Percentiles rank a stretch among this genome's conserved stretches.
Conservation (phyloP, 2,113 vertebrate genomes). For the Archilochus colubris region DNA sequence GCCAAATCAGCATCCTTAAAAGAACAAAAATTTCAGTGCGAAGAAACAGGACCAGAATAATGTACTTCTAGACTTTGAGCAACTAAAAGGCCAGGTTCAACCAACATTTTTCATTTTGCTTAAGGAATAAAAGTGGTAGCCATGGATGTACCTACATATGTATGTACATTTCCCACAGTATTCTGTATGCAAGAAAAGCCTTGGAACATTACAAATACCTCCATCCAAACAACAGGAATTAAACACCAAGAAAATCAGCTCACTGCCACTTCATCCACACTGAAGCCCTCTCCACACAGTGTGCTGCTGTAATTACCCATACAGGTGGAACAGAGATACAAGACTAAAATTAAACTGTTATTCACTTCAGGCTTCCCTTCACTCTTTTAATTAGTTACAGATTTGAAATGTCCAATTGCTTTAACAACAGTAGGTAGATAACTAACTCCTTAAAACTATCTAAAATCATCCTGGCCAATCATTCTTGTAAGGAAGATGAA, state of each 20-base stretch:
- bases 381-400: not conserved
- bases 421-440: not conserved
- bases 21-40: slow-evolving; percentile 18
- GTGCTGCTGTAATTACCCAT: not conserved
- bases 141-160: not conserved
- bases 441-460: not conserved
- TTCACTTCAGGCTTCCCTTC: not conserved
- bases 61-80: not conserved
- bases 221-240: not conserved
- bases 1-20: slow-evolving; percentile 83
- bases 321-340: not conserved
- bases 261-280: not conserved
- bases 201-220: not conserved
- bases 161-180: not conserved
- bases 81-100: not conserved
- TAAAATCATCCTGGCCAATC: not conserved
- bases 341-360: not conserved
- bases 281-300: not conserved
- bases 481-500: not conserved
- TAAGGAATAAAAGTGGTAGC: not conserved
- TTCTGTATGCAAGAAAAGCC: not conserved
- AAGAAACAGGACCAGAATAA: not conserved
- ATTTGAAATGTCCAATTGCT: not conserved
- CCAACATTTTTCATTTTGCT: not conserved
- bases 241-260: not conserved